Base-by-base conservation (phyloP, 1,140 invertebrate genomes). In the Drosophila takahashii region DNA sequence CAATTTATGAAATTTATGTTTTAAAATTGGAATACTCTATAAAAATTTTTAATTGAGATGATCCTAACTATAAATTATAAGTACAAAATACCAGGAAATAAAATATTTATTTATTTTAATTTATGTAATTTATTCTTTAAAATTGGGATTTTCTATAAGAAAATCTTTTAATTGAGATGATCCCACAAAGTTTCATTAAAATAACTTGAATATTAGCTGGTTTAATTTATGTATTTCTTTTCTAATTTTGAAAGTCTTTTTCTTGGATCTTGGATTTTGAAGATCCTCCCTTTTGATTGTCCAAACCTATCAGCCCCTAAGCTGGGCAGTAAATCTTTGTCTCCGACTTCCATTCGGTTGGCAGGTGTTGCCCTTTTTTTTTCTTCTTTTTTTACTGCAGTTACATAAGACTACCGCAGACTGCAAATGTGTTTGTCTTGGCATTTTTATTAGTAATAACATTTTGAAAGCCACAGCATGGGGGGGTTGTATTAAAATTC, bases 401-500 rank as follows among this genome's bases (percentile, higher is more conserved):
- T 73, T 73, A 71, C 42, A 73, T 60, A 71, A 73, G 29, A 71
- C 69, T 22, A 22, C 27, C 13, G 18, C 32, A 15, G 41, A 44
- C 41, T 41, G 39, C 39, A n/a, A 36, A 52, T 61, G 59, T 77
- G 50, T 53, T 52, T 67, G 34, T 41, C 41, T 67, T 72, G 50
- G 58, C 48, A 44, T 34, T 89, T 89, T 89, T 89, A 89, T 89
- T 80, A 65, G 84, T 89, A 89, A 89, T 89, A 89, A 89, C 84
- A 89, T 89, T 89, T 89, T 77, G 69, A 87, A 71, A 74, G 83
- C 79, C 83, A 85, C 75, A 85, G 61, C 76, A 48, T 74, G 83
- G 41, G 69, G 60, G 60, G 18, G 75, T 86, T 66, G 75, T 72
- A 81, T 84, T 78, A 64, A 84, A 84, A 47, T 50, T 32, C 47